Base-by-base conservation (phyloP, 37 sponge, comb jelly and placozoan species). In the Oopsacas minuta region DNA sequence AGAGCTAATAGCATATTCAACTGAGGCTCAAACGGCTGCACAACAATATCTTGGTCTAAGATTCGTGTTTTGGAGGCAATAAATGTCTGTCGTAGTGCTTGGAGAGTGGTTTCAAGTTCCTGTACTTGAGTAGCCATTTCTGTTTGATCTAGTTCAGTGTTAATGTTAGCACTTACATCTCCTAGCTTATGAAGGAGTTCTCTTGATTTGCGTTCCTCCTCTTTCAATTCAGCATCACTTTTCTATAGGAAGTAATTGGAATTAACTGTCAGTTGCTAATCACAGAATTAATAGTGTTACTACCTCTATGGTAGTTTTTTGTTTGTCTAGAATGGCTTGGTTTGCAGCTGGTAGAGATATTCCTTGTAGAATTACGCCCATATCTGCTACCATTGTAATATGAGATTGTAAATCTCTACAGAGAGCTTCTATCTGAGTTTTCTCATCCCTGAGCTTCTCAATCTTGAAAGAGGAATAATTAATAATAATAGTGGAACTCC, bases 311-410 rank as follows among this genome's bases (percentile, higher is more conserved):
- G 30, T n/a, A 3, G 30, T 61, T 34, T 61, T 61, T 12, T 61
- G 75, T 12, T 61, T 10, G 75, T 61, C 75, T 12, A 61, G 75
- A n/a, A 61, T 61, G 75, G 75, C 22, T 61, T 61, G 75, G 75
- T n/a, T 61, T 5, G 75, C 75, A 61, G 75, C 75, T 61, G 75
- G 75, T 3, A 61, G 7, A 3, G 75, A 61, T 12, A 61, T 3
- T n/a, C 75, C 75, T 12, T 61, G 75, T 34, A 61, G 22, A 3
- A 61, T 12, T 20, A 61, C 75, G 22, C 30, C 22, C 75, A 61
- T 20, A 25, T 61, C 30, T 7, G 75, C 7, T 34, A 61, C 75
- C 7, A 34, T 3, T 3, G 28, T 34, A 32, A 34, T 25, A 34
- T 61, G 75, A 34, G 30, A 61, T 34, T 20, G 22, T 3, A 61